Evolutionary conservation across 2,797 vertebrate species (phyloP).

Genomic region (Onychomys leucogaster): DNA sequence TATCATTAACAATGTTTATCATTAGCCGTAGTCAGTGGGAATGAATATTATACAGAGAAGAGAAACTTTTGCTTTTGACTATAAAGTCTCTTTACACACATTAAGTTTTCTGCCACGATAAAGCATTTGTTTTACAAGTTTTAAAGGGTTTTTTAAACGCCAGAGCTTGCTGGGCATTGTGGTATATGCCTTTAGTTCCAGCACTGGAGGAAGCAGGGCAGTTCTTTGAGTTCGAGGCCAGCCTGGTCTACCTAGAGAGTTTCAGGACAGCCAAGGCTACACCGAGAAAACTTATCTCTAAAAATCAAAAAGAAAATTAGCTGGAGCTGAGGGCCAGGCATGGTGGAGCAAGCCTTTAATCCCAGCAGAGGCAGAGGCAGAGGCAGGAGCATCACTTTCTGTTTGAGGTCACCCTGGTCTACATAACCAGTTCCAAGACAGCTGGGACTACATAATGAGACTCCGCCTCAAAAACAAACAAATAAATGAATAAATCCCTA

Average conservation of each 20-base stretch:
- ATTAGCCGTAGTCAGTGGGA: background rate
- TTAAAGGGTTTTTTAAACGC: background rate
- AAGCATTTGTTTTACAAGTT: background rate
- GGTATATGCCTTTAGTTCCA: background rate
- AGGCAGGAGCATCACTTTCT: background rate
- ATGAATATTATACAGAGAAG: background rate
- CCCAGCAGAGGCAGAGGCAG: background rate
- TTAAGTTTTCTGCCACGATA: background rate
- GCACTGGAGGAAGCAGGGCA: background rate
- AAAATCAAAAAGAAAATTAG: background rate
- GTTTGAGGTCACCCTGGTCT: background rate
- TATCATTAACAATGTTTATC: conserved; percentile 6
- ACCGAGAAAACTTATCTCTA: background rate
- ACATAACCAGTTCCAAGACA: background rate
- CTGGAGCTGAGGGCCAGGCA: background rate
- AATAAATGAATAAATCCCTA: background rate
- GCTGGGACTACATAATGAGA: background rate
- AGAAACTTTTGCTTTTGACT: background rate
- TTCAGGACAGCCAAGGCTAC: background rate
- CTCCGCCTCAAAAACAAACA: background rate
- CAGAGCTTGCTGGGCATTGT: background rate
- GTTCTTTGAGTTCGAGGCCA: background rate
- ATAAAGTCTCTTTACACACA: background rate
- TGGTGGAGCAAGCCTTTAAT: background rate
- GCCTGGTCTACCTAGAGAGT: background rate